Evolutionary conservation across 2,888 invertebrate genomes (phyloP).

Genomic region (Lithosia quadra): DNA sequence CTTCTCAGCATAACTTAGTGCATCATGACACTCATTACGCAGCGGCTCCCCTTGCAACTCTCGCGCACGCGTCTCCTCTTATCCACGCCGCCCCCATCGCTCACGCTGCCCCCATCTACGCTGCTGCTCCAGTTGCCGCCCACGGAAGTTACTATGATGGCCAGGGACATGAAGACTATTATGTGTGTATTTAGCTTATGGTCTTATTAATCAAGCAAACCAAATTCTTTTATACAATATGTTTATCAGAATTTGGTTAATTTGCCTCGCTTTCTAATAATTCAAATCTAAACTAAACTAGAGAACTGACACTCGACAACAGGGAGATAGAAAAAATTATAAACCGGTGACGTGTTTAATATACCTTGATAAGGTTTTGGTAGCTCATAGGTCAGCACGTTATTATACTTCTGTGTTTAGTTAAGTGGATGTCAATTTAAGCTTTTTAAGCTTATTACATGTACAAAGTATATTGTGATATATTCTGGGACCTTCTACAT

Average conservation of each 20-base stretch:
- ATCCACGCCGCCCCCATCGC: constrained; percentile 42
- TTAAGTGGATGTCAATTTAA: too few species aligned
- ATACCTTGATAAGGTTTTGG: too few species aligned
- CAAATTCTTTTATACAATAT: too few species aligned
- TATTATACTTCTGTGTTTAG: too few species aligned
- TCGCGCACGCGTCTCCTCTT: constrained; percentile 55
- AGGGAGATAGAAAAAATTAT: too few species aligned
- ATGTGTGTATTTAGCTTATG: constrained; percentile 57
- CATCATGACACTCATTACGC: constrained; percentile 54
- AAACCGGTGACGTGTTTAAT: too few species aligned
- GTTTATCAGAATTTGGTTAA: background rate
- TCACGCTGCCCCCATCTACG: constrained; percentile 54
- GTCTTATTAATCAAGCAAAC: background rate
- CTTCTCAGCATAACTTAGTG: constrained; percentile 57
- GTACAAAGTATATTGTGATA: too few species aligned
- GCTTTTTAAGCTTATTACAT: too few species aligned
- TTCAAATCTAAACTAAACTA: too few species aligned
- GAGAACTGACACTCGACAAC: too few species aligned
- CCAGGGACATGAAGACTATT: constrained; percentile 68
- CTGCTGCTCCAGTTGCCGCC: constrained; percentile 50
- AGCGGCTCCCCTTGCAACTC: constrained; percentile 40
- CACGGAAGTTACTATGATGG: constrained; percentile 54
- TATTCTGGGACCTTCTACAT: too few species aligned
- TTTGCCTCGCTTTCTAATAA: background rate
- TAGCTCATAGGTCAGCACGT: too few species aligned